Conservation (phyloP, 2,113 vertebrate species). For the Thunnus maccoyii region DNA sequence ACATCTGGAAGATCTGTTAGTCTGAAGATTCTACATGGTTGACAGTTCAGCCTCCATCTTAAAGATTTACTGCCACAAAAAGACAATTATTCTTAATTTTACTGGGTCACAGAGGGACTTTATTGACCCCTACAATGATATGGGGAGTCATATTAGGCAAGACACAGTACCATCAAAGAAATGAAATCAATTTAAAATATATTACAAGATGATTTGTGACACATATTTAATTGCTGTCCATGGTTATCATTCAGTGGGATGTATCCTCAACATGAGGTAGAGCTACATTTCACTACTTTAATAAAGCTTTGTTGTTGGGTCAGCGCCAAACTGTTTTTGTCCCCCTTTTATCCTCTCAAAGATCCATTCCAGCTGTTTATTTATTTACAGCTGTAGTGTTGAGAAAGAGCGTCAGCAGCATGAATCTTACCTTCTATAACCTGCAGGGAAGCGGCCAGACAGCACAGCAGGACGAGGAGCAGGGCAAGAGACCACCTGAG, state of each 20-base stretch:
- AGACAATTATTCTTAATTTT: neutral
- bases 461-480: conserved; percentile 68
- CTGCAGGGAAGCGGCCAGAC: conserved; percentile 65
- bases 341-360: neutral
- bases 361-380: neutral
- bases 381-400: neutral
- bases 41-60: neutral
- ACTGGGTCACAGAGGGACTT: neutral
- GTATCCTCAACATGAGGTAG: neutral
- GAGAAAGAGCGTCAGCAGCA: conserved; percentile 6
- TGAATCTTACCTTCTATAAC: conserved; percentile 75
- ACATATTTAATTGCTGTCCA: neutral
- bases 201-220: neutral
- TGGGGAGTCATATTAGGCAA: neutral
- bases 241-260: neutral
- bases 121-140: neutral
- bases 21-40: neutral
- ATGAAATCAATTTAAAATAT: too few species aligned
- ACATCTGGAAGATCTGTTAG: neutral
- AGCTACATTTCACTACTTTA: neutral
- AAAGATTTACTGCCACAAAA: neutral
- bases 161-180: neutral
- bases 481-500: conserved; percentile 72
- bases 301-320: neutral
- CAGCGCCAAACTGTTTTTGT: neutral